Evolutionary conservation across 2,888 invertebrate genomes (phyloP).

Genomic region (Troides oblongomaculatus): DNA sequence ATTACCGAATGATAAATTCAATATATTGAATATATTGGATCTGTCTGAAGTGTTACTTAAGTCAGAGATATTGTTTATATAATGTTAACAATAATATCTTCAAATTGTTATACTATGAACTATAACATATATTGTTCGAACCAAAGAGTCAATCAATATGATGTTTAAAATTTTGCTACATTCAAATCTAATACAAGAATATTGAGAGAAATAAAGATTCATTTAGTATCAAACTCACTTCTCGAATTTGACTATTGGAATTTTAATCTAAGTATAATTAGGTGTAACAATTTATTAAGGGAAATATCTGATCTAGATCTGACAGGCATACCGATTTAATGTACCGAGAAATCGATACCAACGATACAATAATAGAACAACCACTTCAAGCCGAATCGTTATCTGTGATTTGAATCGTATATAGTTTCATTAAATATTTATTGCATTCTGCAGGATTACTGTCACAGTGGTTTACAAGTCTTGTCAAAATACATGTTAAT

Average conservation of each 20-base stretch:
- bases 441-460: slow-evolving; percentile 24
- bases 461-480: slow-evolving; percentile 24
- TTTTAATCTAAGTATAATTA: slow-evolving; percentile 47
- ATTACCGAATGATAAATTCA: slow-evolving; percentile 35
- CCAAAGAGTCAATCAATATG: no score
- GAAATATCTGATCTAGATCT: slow-evolving; percentile 42
- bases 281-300: slow-evolving; percentile 45
- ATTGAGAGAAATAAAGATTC: background rate
- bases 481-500: slow-evolving; percentile 26
- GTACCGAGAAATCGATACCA: slow-evolving; percentile 45
- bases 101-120: no score
- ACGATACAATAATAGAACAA: slow-evolving; percentile 39
- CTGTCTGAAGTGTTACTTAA: slow-evolving; percentile 6
- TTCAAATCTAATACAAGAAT: no score
- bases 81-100: background rate
- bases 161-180: no score
- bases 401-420: slow-evolving; percentile 25
- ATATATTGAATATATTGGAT: slow-evolving; percentile 10
- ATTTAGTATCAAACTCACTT: slow-evolving; percentile 27
- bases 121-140: no score
- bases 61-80: background rate
- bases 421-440: slow-evolving; percentile 26
- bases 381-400: slow-evolving; percentile 24
- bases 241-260: slow-evolving; percentile 35
- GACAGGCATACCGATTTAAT: slow-evolving; percentile 45